Evolutionary conservation across 2,113 vertebrate species (phyloP).

Genomic region (Capreolus pygargus): DNA sequence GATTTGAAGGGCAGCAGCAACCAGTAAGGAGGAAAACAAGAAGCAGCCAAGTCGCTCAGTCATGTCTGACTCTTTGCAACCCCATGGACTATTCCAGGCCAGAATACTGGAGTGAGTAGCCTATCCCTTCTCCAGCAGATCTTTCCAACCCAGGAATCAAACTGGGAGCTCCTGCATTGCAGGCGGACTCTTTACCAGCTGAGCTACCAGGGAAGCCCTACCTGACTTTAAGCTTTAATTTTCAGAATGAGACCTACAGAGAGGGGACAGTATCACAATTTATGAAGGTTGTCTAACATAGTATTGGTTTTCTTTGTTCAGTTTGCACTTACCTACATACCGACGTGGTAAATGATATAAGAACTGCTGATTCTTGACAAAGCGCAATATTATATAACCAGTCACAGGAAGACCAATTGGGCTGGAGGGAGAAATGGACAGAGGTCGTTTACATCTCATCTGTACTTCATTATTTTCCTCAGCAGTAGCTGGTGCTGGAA

Average conservation of each 20-base stretch:
- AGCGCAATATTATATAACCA: neutral
- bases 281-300: neutral
- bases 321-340: neutral
- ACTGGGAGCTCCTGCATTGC: neutral
- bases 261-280: constrained; percentile 10
- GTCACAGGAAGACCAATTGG: constrained; percentile 15
- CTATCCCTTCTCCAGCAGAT: neutral
- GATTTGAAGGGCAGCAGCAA: neutral
- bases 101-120: neutral
- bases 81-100: neutral
- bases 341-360: neutral
- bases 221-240: neutral
- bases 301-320: constrained; percentile 18
- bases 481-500: neutral
- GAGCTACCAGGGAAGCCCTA: neutral
- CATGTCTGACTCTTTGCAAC: neutral
- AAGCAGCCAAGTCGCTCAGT: neutral
- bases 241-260: neutral
- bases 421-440: neutral
- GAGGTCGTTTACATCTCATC: constrained; percentile 44
- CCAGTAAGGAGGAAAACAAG: neutral
- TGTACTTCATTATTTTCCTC: constrained; percentile 29
- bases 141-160: neutral
- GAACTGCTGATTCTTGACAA: constrained; percentile 43
- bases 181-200: neutral